Base-by-base conservation (phyloP, 1,140 invertebrate species). In the Nymphalis io region DNA sequence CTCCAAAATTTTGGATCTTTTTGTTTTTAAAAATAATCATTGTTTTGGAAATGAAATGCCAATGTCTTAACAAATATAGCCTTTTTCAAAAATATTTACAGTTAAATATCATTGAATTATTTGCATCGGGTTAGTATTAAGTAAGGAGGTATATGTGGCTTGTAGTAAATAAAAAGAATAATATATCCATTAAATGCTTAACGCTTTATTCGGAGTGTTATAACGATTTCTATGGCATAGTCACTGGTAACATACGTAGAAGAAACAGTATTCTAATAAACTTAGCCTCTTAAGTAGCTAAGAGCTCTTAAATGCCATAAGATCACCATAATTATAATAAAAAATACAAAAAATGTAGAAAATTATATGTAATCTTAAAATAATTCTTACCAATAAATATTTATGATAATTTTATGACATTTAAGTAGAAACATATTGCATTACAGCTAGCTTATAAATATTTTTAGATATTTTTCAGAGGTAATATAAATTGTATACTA, bases 171-270 rank as follows among this genome's bases (percentile, higher is more conserved):
- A 60, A 70, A 51, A 70, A 72, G 58, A 72, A 53, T n/a, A 70
- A 68, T 72, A 59, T 57, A 58, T 75, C 67, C 63, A 70, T 74
- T 73, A 70, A 73, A 67, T 53, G 70, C 73, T 72, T 80, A 81
- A 77, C 76, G 59, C 72, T 90, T 89, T 89, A 90, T 87, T 90
- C 79, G 80, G 85, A 85, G 83, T 85, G 84, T 79, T 78, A 83
- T 81, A 89, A 88, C 82, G 90, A 84, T 81, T 73, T 91, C 89
- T 91, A 91, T 91, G 89, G 89, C 89, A 90, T 91, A 89, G 81
- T 86, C 83, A 90, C 85, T 90, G 89, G 87, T 91, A 90, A 91
- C 89, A 72, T 80, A 83, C 78, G 75, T 84, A 80, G 78, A 78
- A 80, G 79, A 80, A 79, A 81, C 70, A 75, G 74, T 78, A 82